phyloP scores from a whole-genome alignment of 2,888 invertebrate species.

The Eupithecia subfuscata region DNA sequence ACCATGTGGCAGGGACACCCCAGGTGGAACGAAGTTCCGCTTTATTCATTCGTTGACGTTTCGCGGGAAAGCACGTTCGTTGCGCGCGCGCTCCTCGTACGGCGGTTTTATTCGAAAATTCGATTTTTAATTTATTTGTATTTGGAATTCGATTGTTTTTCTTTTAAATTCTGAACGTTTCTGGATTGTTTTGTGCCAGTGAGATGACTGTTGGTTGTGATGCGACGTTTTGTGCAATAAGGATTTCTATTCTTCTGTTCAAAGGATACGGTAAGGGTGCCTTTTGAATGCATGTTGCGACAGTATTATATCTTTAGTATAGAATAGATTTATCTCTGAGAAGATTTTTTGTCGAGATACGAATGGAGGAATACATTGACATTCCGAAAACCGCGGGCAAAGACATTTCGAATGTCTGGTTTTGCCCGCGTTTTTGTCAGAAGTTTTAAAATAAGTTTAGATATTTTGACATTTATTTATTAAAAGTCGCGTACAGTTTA shows the following conservation, averaged over 20 bases:
- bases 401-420: not conserved
- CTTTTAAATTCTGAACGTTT: slow-evolving; percentile 44
- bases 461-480: not conserved
- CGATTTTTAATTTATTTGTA: slow-evolving; percentile 38
- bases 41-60: slow-evolving; percentile 79
- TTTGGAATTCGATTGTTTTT: slow-evolving; percentile 38
- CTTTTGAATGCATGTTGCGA: slow-evolving; percentile 55
- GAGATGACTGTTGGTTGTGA: slow-evolving; percentile 65
- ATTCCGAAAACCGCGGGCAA: too few relatives aligned
- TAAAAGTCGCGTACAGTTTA: too few relatives aligned
- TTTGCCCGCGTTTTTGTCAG: slow-evolving; percentile 6
- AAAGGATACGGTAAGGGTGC: slow-evolving; percentile 68
- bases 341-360: slow-evolving; percentile 31
- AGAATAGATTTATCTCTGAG: slow-evolving; percentile 31
- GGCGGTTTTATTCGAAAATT: slow-evolving; percentile 55
- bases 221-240: slow-evolving; percentile 69
- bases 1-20: slow-evolving; percentile 64
- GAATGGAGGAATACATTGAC: slow-evolving; percentile 4
- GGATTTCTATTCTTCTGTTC: slow-evolving; percentile 68
- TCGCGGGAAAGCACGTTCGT: slow-evolving; percentile 78
- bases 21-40: slow-evolving; percentile 72
- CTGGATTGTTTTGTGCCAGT: slow-evolving; percentile 51
- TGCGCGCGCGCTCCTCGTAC: slow-evolving; percentile 54
- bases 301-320: slow-evolving; percentile 43
- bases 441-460: not conserved